Evolutionary conservation across 2,113 vertebrate genomes (phyloP), one percentile per base, ranked within the genome.

Genomic region (Pelusios castaneus): DNA sequence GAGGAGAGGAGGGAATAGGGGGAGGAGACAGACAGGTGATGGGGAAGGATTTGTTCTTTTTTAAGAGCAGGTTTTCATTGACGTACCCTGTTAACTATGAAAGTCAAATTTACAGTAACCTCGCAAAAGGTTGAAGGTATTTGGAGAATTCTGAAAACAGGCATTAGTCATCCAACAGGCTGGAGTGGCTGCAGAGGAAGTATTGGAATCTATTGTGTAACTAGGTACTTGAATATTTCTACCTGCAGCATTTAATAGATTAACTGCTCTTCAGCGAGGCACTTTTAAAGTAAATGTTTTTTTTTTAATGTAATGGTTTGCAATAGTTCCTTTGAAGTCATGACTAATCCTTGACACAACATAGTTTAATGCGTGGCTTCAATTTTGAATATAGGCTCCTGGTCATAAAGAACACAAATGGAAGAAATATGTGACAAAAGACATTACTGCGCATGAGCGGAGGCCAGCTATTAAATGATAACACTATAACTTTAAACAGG

Each of bases 391-490:
- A 90, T 60, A 95, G 89, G 80, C 90, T 95, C 86, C 56, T 31
- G 56, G 47, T 96, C 91, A 87, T 79, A 85, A 95, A 92, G 88
- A 95, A 95, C 73, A 95, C 87, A 90, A 94, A 96, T 47, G 75
- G 94, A 95, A 94, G 54, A 82, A 89, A 90, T 84, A 80, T 79
- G 82, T 31, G 56, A 70, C 24, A 1, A 70, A 86, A 93, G 76
- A 94, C 93, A 92, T 94, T 94, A 84, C 67, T 94, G 89, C 89
- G 82, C 86, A 95, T 94, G 95, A 89, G 95, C 90, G 84, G 51
- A 52, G 87, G 73, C 31, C 76, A 89, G 70, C 67, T 90, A 89
- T 92, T 96, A 95, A 92, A 95, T 67, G 24, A 51, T 94, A 95
- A 88, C 56, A 87, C 89, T 86, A 77, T 49, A 91, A 95, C 89